These are phyloP conservation scores for Epirrhoe tristata DNA, from an alignment of 2,888 invertebrate species.

Conservation along the genomic window DNA sequence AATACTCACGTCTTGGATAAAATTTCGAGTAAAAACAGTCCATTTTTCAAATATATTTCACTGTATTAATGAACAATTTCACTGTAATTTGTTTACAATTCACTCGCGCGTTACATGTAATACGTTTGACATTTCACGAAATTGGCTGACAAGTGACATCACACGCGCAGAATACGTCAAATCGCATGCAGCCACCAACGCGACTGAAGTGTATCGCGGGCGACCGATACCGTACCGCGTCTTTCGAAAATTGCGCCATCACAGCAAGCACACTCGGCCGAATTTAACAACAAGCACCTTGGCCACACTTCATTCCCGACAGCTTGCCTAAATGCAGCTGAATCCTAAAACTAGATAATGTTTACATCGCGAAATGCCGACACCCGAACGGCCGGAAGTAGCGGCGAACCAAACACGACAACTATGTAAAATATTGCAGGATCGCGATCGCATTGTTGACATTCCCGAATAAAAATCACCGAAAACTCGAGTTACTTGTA, in stretches of 20 bases:
- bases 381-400: constrained; percentile 85
- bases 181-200: constrained; percentile 85
- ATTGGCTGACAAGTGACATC: constrained; percentile 84
- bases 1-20: constrained; percentile 85
- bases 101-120: constrained; percentile 79
- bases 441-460: constrained; percentile 91
- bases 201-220: constrained; percentile 86
- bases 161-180: constrained; percentile 85
- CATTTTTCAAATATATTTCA: constrained; percentile 73
- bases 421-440: constrained; percentile 92
- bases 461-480: constrained; percentile 88
- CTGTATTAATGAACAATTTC: constrained; percentile 74
- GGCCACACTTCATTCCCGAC: constrained; percentile 83
- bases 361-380: constrained; percentile 85
- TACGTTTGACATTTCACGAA: constrained; percentile 84
- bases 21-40: constrained; percentile 85
- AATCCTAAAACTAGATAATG: constrained; percentile 83
- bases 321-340: constrained; percentile 74
- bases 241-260: constrained; percentile 87
- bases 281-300: constrained; percentile 84
- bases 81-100: constrained; percentile 82
- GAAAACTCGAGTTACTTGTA: constrained; percentile 86
- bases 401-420: constrained; percentile 89
- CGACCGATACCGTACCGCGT: constrained; percentile 85
- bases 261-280: constrained; percentile 83